Evolutionary conservation across 2,797 vertebrate genomes (phyloP).

Genomic region (Sorex maritimensis): DNA sequence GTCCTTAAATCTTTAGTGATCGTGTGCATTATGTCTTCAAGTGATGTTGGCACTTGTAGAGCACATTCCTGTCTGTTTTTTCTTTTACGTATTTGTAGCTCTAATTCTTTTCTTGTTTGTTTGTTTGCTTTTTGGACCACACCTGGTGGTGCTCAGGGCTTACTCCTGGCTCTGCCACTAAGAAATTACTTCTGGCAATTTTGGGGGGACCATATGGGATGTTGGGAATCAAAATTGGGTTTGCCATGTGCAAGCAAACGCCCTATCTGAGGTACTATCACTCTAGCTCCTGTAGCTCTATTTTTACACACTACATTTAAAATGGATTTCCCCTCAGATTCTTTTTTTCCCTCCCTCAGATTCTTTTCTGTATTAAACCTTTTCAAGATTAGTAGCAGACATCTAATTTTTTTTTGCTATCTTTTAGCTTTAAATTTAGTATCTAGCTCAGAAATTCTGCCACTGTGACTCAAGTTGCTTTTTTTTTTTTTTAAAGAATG

Average conservation of each 20-base stretch:
- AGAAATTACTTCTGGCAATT: neutral
- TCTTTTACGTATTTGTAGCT: conserved; percentile 67
- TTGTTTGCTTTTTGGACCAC: neutral
- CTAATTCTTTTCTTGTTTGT: conserved; percentile 43
- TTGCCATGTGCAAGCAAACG: too few relatives aligned
- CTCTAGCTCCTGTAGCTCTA: conserved; percentile 4
- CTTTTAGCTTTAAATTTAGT: conserved; percentile 46
- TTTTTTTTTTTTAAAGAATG: conserved; percentile 39
- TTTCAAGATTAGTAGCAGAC: conserved; percentile 15
- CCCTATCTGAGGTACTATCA: too few relatives aligned
- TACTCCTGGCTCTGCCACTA: conserved; percentile 12
- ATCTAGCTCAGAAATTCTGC: conserved; percentile 25
- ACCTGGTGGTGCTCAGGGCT: neutral
- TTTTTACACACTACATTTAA: neutral
- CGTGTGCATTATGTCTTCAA: conserved; percentile 58
- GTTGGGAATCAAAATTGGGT: too few relatives aligned
- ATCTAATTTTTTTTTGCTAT: conserved; percentile 1
- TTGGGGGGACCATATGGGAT: too few relatives aligned
- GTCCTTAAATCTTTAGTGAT: neutral
- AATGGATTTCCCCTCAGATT: neutral
- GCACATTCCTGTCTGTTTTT: neutral
- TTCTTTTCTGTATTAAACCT: conserved; percentile 21
- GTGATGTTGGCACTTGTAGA: neutral
- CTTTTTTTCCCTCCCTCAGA: neutral
- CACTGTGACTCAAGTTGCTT: conserved; percentile 15